phyloP scores from a whole-genome alignment of 2,113 vertebrate genomes.

The Sturnus vulgaris region DNA sequence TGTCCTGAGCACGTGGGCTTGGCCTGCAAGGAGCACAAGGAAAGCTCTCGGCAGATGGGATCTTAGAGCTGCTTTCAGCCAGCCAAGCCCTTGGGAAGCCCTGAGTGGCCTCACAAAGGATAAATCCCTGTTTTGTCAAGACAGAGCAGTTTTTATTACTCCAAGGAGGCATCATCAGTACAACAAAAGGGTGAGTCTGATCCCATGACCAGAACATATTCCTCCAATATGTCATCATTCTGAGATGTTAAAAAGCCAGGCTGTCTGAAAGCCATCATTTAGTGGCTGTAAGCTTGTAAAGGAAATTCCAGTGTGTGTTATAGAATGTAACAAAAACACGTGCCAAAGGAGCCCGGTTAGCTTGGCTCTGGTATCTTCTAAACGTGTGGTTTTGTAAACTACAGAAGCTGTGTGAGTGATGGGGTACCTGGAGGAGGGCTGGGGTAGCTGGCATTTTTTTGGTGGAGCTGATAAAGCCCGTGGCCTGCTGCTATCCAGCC shows the following conservation, averaged over 20 bases:
- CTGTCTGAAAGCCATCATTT: neutral
- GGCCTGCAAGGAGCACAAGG: neutral
- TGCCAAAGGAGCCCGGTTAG: neutral
- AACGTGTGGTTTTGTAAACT: neutral
- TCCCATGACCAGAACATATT: conserved; percentile 1
- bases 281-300: neutral
- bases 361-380: neutral
- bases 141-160: neutral
- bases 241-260: neutral
- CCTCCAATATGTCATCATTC: neutral
- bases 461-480: accelerated
- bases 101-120: neutral
- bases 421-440: neutral
- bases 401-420: neutral
- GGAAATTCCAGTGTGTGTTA: neutral
- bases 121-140: neutral
- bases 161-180: neutral
- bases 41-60: neutral
- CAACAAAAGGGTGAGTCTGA: conserved; percentile 29
- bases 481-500: neutral
- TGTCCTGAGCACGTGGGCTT: neutral
- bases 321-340: accelerated
- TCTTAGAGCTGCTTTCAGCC: neutral
- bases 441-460: neutral
- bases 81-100: neutral